phyloP scores from a whole-genome alignment of 1,140 invertebrate species.

The Sycophila sp. region DNA sequence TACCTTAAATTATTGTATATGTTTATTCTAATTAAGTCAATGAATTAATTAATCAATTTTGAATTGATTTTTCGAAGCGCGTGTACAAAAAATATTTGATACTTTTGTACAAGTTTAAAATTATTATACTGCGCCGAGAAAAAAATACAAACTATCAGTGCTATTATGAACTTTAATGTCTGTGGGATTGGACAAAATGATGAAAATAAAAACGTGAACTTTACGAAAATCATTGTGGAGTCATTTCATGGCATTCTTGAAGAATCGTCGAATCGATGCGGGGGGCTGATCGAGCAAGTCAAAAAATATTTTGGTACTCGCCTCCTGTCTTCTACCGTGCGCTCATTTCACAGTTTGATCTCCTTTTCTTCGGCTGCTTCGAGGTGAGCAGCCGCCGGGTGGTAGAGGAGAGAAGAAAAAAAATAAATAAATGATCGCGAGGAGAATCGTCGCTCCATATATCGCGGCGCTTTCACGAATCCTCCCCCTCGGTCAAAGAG shows the following conservation, averaged over 20 bases:
- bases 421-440: background rate
- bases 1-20: too few relatives aligned
- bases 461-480: background rate
- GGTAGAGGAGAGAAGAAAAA: background rate
- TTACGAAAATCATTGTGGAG: slow-evolving; percentile 18
- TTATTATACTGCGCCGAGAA: too few relatives aligned
- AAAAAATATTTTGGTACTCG: slow-evolving; percentile 5
- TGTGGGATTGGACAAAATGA: too few relatives aligned
- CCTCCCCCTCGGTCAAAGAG: background rate
- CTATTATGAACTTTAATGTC: too few relatives aligned
- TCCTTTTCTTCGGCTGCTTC: slow-evolving; percentile 12
- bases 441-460: background rate
- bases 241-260: slow-evolving; percentile 9
- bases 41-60: too few relatives aligned
- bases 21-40: too few relatives aligned
- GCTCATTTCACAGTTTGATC: slow-evolving; percentile 39
- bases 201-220: background rate
- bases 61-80: background rate
- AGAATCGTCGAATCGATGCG: background rate
- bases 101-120: too few relatives aligned
- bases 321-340: background rate
- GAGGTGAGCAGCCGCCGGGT: background rate
- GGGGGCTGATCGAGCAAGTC: background rate
- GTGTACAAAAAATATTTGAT: too few relatives aligned
- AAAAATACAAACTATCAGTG: too few relatives aligned